Evolutionary conservation across 2,888 invertebrate species (phyloP).

Genomic region (Hartigia nigra): DNA sequence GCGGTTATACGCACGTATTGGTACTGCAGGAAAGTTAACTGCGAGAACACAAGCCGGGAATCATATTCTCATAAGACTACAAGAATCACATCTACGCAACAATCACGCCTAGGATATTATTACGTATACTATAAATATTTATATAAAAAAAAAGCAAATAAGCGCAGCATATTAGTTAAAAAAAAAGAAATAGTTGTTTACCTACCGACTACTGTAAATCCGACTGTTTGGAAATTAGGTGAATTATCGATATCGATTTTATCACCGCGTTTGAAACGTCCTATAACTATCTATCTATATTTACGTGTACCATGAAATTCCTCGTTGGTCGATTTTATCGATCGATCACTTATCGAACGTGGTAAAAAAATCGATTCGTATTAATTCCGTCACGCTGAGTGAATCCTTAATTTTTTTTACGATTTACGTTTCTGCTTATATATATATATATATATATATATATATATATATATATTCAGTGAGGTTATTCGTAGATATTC

Average conservation of each 20-base stretch:
- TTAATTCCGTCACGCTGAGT: not conserved
- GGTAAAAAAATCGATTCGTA: slow-evolving; percentile 6
- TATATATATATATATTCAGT: not conserved
- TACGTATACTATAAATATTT: slow-evolving; percentile 29
- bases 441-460: slow-evolving; percentile 8
- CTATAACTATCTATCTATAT: not conserved
- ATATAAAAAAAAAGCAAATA: slow-evolving; percentile 17
- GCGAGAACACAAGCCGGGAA: not conserved
- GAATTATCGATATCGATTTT: not conserved
- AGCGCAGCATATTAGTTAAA: slow-evolving; percentile 35
- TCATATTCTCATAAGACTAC: slow-evolving; percentile 10
- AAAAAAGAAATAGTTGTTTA: slow-evolving; percentile 24
- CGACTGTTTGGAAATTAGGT: not conserved
- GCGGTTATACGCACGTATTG: not conserved
- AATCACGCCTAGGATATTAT: slow-evolving; percentile 29
- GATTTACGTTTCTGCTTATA: slow-evolving; percentile 26
- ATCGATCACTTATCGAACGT: not conserved
- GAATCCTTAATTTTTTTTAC: slow-evolving; percentile 39
- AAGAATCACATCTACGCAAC: slow-evolving; percentile 30
- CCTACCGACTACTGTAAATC: slow-evolving; percentile 25
- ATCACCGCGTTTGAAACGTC: not conserved
- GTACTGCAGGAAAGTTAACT: not conserved
- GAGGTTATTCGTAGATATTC: too few relatives aligned
- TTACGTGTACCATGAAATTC: not conserved
- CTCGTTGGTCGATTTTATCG: not conserved